These are phyloP conservation scores for Leucopsar rothschildi DNA, from an alignment of 2,113 vertebrate species.

Conservation along the genomic window DNA sequence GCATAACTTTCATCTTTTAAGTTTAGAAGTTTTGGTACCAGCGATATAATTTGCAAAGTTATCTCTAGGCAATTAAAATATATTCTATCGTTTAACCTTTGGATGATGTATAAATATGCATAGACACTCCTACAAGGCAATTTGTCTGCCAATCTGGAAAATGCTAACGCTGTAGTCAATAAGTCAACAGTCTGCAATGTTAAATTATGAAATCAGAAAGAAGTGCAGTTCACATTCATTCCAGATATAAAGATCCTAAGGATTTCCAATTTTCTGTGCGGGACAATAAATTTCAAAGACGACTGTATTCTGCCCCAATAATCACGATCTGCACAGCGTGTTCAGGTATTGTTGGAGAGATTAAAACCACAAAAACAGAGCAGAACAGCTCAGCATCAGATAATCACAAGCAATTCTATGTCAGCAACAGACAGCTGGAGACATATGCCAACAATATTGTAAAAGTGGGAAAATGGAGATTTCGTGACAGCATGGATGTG, in stretches of 20 bases:
- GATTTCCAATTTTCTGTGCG: background rate
- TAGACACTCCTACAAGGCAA: slow-evolving; percentile 25
- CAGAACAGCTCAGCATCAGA: slow-evolving; percentile 56
- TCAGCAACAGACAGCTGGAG: slow-evolving; percentile 58
- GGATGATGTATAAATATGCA: slow-evolving; percentile 25
- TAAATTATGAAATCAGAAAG: slow-evolving; percentile 28
- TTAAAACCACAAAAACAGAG: slow-evolving; percentile 50
- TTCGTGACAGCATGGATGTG: slow-evolving; percentile 29
- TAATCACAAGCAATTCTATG: slow-evolving; percentile 59
- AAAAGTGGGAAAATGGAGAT: slow-evolving; percentile 44
- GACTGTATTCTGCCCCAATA: slow-evolving; percentile 3
- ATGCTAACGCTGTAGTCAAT: slow-evolving; percentile 7
- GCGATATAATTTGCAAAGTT: background rate
- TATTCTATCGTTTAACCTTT: slow-evolving; percentile 25
- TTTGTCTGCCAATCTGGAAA: slow-evolving; percentile 51
- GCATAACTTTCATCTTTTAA: background rate
- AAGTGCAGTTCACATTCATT: background rate
- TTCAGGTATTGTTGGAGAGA: slow-evolving; percentile 55
- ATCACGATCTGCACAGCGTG: background rate
- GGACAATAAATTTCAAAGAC: slow-evolving; percentile 39
- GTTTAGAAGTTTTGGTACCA: background rate
- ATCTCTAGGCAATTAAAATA: slow-evolving; percentile 34
- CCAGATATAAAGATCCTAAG: background rate
- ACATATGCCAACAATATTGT: slow-evolving; percentile 53
- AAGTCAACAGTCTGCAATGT: slow-evolving; percentile 39